Evolutionary conservation across 2,888 invertebrate genomes (phyloP).

Genomic region (Dione juno): DNA sequence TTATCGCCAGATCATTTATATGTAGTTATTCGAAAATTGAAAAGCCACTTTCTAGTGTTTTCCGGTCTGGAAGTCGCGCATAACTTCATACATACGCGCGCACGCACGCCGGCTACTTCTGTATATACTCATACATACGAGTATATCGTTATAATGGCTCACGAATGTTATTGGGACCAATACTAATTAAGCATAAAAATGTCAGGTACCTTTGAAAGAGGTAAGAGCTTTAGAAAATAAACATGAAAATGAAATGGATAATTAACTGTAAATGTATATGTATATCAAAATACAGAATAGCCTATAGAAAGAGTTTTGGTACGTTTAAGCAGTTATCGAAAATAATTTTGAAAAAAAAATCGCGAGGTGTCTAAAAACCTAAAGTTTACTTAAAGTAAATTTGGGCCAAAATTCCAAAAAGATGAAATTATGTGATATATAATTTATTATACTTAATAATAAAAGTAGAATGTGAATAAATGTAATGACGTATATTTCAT

Average conservation of each 20-base stretch:
- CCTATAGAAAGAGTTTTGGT: too few relatives aligned
- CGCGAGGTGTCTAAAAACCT: too few relatives aligned
- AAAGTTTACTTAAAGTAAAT: too few relatives aligned
- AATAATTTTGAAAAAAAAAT: too few relatives aligned
- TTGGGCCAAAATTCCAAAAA: too few relatives aligned
- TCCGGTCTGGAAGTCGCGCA: constrained; percentile 80
- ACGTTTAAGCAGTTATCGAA: too few relatives aligned
- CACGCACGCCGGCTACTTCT: constrained; percentile 39
- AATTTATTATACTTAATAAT: neutral
- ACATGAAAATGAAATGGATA: too few relatives aligned
- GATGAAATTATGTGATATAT: too few relatives aligned
- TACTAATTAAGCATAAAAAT: neutral
- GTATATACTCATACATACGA: neutral
- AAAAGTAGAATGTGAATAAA: neutral
- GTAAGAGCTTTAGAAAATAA: neutral
- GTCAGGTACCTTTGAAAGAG: neutral
- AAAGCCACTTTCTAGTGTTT: constrained; percentile 83
- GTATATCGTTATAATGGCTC: constrained; percentile 36
- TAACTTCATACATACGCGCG: constrained; percentile 56
- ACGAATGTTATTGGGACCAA: constrained; percentile 36
- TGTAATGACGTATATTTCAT: neutral
- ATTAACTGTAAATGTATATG: too few relatives aligned
- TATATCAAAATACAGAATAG: too few relatives aligned
- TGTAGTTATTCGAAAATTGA: constrained; percentile 81
- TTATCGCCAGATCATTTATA: constrained; percentile 53